Conservation (phyloP, 2,797 vertebrate species). For the Hapalemur alaotrensis region DNA sequence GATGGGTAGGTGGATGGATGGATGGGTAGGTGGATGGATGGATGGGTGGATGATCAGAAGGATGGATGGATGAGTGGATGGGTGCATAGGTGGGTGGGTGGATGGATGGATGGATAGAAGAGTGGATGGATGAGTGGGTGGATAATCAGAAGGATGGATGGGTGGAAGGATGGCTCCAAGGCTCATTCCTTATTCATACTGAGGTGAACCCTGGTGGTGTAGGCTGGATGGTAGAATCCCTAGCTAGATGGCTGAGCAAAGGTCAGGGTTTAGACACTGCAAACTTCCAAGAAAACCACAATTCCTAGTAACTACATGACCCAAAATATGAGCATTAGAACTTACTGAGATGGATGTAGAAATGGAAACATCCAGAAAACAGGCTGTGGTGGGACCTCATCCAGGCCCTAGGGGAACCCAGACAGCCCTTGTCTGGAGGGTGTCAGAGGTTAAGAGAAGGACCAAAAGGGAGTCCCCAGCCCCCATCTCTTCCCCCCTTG, state of each 20-base stretch:
- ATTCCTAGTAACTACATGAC: neutral
- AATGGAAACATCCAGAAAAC: neutral
- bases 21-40: neutral
- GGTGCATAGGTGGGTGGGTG: neutral
- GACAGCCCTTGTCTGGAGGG: neutral
- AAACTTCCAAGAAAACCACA: neutral
- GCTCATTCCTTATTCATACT: neutral
- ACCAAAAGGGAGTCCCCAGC: neutral
- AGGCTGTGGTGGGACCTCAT: neutral
- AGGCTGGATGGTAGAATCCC: neutral
- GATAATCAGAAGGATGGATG: neutral
- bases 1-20: neutral
- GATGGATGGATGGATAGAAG: rapidly evolving
- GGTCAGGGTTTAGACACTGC: neutral
- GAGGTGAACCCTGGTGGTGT: rapidly evolving
- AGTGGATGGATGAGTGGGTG: neutral
- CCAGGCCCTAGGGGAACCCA: neutral
- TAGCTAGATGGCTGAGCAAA: neutral
- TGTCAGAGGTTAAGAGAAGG: neutral
- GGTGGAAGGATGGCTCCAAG: neutral
- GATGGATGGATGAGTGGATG: neutral
- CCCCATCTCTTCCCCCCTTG: neutral
- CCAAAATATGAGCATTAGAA: neutral
- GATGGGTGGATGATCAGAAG: too few species aligned
- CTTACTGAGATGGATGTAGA: neutral